A percentile compares a stretch with the other conserved stretches of the same genome.
Evolutionary conservation across 2,797 vertebrate species (phyloP).

Genomic region (Taenioides sp.): DNA sequence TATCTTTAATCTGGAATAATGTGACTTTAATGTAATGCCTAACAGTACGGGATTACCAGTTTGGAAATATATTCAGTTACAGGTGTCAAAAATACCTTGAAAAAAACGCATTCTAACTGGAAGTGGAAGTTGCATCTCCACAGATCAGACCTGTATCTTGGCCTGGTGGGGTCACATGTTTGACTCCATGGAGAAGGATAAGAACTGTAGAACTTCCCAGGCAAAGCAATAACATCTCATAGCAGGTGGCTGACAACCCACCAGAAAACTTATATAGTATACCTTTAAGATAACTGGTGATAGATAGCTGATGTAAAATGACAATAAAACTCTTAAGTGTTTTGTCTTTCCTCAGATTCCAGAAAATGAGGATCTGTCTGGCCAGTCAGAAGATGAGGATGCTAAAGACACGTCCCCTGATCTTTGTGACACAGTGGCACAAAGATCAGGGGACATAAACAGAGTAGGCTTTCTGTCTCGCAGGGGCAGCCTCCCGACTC

Average conservation of each 20-base stretch:
- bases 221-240: not conserved
- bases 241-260: not conserved
- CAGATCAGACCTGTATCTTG: not conserved
- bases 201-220: not conserved
- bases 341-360: constrained; percentile 62
- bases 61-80: too few species aligned
- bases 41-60: too few species aligned
- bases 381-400: constrained; percentile 59
- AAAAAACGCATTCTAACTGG: not conserved
- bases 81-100: too few species aligned
- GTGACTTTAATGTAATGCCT: too few species aligned
- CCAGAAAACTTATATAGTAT: not conserved
- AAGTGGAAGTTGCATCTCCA: not conserved
- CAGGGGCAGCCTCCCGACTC: constrained; percentile 66
- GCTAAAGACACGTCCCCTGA: constrained; percentile 50
- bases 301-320: not conserved
- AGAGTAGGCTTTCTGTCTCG: constrained; percentile 50
- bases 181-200: not conserved
- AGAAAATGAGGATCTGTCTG: constrained; percentile 75
- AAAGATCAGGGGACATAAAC: constrained; percentile 26
- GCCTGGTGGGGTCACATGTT: too few species aligned
- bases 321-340: too few species aligned
- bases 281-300: not conserved
- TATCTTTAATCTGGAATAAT: too few species aligned
- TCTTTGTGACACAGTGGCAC: constrained; percentile 41